Conservation (phyloP, 2,113 vertebrate species). For the Anolis carolinensis region DNA sequence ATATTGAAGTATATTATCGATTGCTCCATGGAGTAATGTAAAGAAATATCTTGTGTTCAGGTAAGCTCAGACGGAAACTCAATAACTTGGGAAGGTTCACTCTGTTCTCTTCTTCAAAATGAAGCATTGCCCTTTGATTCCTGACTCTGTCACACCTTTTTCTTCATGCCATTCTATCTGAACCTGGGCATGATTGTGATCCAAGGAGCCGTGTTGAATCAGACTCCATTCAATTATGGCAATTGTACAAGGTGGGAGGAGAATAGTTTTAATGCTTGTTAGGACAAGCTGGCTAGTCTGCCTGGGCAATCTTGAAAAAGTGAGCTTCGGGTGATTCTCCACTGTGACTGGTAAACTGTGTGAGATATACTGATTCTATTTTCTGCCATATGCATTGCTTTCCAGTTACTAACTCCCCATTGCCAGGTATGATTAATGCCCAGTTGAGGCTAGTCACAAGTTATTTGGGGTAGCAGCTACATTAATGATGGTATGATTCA, state of each 20-base stretch:
- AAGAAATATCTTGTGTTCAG: not conserved
- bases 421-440: constrained; percentile 18
- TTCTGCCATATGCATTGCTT: constrained; percentile 4
- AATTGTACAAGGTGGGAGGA: not conserved
- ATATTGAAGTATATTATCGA: not conserved
- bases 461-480: not conserved
- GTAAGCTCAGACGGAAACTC: not conserved
- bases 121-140: not conserved
- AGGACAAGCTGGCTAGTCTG: fast-evolving
- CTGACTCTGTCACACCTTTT: not conserved
- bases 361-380: not conserved
- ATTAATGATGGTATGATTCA: not conserved
- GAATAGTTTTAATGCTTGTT: not conserved
- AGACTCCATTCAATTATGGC: not conserved
- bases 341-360: constrained; percentile 24
- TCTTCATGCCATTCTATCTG: not conserved
- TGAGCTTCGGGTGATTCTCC: constrained; percentile 11
- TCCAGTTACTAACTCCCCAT: constrained; percentile 1
- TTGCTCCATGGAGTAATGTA: not conserved
- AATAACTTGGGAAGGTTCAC: not conserved
- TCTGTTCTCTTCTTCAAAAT: constrained; percentile 1
- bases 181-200: not conserved
- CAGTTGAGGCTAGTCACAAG: constrained; percentile 19
- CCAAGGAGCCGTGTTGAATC: not conserved
- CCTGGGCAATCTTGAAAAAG: not conserved